A percentile compares a stretch with the other conserved stretches of the same genome.
These are phyloP conservation scores for Xestia ashworthii DNA, from an alignment of 2,888 invertebrate genomes.

Conservation along the genomic window DNA sequence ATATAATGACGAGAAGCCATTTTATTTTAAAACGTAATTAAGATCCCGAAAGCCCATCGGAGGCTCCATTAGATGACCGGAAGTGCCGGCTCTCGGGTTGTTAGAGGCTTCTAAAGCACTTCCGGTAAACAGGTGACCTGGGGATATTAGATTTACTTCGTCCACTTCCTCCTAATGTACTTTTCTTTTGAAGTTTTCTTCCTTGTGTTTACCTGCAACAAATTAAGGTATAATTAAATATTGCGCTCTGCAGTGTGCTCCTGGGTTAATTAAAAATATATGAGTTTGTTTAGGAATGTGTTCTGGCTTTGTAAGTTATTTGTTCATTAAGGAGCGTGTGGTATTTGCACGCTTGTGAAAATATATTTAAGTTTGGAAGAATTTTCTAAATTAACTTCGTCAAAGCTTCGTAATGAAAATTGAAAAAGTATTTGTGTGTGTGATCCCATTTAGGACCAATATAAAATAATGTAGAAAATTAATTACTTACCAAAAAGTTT, in stretches of 20 bases:
- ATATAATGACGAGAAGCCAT: not conserved
- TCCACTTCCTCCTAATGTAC: constrained; percentile 35
- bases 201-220: constrained; percentile 63
- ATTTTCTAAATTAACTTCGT: constrained; percentile 29
- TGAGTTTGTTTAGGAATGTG: constrained; percentile 15
- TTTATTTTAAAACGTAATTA: constrained; percentile 37
- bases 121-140: constrained; percentile 59
- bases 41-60: constrained; percentile 17
- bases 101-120: constrained; percentile 54
- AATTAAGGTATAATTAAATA: constrained; percentile 50
- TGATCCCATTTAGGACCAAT: not conserved
- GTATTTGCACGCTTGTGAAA: constrained; percentile 20
- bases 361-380: constrained; percentile 32
- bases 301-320: constrained; percentile 39
- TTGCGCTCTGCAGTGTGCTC: constrained; percentile 28
- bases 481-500: not conserved
- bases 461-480: not conserved
- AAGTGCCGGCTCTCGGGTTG: constrained; percentile 43
- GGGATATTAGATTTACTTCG: constrained; percentile 54
- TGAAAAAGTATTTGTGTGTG: not conserved
- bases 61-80: constrained; percentile 43
- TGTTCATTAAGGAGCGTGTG: constrained; percentile 43
- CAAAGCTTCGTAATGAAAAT: constrained; percentile 31
- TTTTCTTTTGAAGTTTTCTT: constrained; percentile 38
- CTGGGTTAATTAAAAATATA: constrained; percentile 37